These are phyloP conservation scores for Zonitis immaculata DNA, from an alignment of 2,888 invertebrate species.

Conservation along the genomic window DNA sequence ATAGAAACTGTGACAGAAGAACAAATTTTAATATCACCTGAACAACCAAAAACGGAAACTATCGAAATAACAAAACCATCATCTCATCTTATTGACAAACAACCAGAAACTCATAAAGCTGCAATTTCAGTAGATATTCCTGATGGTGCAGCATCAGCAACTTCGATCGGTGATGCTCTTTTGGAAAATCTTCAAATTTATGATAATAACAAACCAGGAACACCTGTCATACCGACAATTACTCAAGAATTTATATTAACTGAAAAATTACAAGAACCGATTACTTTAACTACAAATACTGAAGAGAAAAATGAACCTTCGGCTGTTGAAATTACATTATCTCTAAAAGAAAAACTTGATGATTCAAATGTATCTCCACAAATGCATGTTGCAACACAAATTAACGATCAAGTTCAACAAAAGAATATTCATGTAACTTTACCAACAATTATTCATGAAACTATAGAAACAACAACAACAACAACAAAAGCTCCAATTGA, in stretches of 20 bases:
- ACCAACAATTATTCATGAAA: constrained; percentile 28
- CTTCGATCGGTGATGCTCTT: constrained; percentile 7
- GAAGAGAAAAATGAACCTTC: background rate
- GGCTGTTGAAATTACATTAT: constrained; percentile 41
- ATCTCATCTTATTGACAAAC: too few species aligned
- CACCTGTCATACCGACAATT: background rate
- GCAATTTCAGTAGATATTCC: background rate
- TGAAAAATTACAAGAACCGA: constrained; percentile 19
- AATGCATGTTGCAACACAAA: constrained; percentile 37
- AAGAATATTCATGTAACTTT: constrained; percentile 41
- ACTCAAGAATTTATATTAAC: constrained; percentile 23
- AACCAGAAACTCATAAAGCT: background rate
- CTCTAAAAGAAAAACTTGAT: constrained; percentile 48
- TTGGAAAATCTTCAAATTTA: background rate
- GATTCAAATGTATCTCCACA: constrained; percentile 41
- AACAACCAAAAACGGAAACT: background rate
- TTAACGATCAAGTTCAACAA: constrained; percentile 38
- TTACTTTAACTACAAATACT: background rate
- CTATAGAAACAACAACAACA: constrained; percentile 11
- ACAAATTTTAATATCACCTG: background rate
- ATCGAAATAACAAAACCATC: too few species aligned
- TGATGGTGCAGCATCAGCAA: background rate
- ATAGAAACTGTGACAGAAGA: too few species aligned
- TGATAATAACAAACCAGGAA: background rate
- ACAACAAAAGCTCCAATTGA: background rate